These are phyloP conservation scores for Molossus alvarezi DNA, from an alignment of 2,797 vertebrate species.

Conservation along the genomic window DNA sequence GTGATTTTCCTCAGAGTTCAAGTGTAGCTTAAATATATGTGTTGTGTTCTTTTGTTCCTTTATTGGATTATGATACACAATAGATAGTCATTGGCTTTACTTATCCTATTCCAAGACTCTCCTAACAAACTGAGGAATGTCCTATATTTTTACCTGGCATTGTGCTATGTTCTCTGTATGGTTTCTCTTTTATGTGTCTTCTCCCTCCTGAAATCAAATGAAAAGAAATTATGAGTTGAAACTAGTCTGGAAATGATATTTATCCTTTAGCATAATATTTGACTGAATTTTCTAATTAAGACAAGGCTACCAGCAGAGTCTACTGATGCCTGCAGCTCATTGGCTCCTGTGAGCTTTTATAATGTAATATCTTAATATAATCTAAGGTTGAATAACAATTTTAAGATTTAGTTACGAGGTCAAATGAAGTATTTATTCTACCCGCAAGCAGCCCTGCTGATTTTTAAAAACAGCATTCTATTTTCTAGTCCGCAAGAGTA, in stretches of 20 bases:
- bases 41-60: background rate
- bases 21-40: background rate
- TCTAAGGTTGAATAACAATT: slow-evolving; percentile 50
- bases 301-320: background rate
- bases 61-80: background rate
- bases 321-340: background rate
- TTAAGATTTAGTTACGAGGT: slow-evolving; percentile 56
- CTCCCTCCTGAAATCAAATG: background rate
- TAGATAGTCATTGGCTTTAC: background rate
- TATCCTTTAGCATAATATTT: slow-evolving; percentile 50
- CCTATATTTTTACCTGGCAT: background rate
- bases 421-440: slow-evolving; percentile 59
- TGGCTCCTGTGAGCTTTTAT: slow-evolving; percentile 37
- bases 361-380: slow-evolving; percentile 59
- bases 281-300: slow-evolving; percentile 66
- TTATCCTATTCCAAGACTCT: background rate
- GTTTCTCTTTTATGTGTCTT: background rate
- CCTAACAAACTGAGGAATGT: background rate
- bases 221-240: slow-evolving; percentile 52
- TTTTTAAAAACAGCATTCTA: background rate
- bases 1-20: background rate
- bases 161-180: background rate
- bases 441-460: background rate
- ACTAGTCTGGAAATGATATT: slow-evolving; percentile 37
- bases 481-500: slow-evolving; percentile 4